These are phyloP conservation scores for Schlechtendalia chinensis DNA, from an alignment of 1,140 invertebrate genomes.

Conservation along the genomic window DNA sequence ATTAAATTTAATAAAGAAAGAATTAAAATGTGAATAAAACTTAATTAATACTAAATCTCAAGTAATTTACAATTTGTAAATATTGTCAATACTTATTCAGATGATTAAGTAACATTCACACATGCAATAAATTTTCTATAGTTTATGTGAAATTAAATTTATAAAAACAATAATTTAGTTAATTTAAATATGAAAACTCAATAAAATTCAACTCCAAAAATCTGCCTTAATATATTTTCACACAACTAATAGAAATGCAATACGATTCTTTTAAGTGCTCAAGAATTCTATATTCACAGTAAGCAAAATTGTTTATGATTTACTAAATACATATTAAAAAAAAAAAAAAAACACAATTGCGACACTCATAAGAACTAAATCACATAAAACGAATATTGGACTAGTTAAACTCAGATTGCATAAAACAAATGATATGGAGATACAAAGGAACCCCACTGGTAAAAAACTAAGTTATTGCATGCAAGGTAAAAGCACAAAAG, in stretches of 20 bases:
- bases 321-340: conserved; percentile 27
- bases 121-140: conserved; percentile 9
- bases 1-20: conserved; percentile 4
- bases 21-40: conserved; percentile 3
- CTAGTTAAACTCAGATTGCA: conserved; percentile 25
- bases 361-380: conserved; percentile 15
- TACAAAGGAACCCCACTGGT: conserved; percentile 39
- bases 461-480: conserved; percentile 27
- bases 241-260: conserved; percentile 24
- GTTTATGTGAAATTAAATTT: neutral
- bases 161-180: conserved; percentile 2
- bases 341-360: neutral
- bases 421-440: neutral
- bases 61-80: neutral
- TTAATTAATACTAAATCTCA: too few relatives aligned
- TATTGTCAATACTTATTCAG: neutral
- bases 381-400: neutral
- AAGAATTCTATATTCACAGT: conserved; percentile 23
- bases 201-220: conserved; percentile 5
- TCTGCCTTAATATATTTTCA: conserved; percentile 3
- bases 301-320: conserved; percentile 11
- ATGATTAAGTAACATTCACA: neutral
- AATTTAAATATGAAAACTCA: neutral
- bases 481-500: conserved; percentile 22
- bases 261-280: neutral